Conservation (phyloP, 2,888 invertebrate genomes). For the Rhopalosiphum nymphaeae region DNA sequence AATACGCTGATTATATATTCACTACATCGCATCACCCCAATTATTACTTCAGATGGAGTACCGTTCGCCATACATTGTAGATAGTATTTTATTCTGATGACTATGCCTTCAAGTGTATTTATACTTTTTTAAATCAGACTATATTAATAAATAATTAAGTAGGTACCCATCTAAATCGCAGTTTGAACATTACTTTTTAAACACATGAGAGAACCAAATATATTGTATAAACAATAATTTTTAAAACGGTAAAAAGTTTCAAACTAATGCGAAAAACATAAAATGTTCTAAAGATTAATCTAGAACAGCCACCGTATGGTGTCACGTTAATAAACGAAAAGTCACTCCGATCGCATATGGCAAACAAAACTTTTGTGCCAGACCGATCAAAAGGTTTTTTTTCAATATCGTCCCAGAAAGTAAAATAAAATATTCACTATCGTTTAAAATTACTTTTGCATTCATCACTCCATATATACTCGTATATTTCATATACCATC, state of each 20-base stretch:
- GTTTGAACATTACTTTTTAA: neutral
- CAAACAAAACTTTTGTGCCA: conserved; percentile 29
- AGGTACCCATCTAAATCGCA: neutral
- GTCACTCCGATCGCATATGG: neutral
- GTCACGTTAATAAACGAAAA: conserved; percentile 4
- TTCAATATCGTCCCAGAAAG: neutral
- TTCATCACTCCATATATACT: conserved; percentile 41
- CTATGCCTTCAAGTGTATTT: too few species aligned
- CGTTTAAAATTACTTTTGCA: conserved; percentile 41
- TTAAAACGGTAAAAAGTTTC: neutral
- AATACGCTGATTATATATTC: too few species aligned
- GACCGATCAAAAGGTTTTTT: conserved; percentile 22
- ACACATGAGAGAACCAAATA: neutral
- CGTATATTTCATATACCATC: neutral
- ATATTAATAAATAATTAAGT: neutral
- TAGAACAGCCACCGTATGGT: neutral
- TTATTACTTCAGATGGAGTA: too few species aligned
- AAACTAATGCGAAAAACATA: neutral
- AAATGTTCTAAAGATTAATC: neutral
- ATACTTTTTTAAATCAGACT: too few species aligned
- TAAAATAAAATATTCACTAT: conserved; percentile 42
- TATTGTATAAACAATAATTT: neutral
- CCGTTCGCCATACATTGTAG: too few species aligned
- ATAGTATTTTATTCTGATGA: too few species aligned
- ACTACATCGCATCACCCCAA: too few species aligned